phyloP scores from a whole-genome alignment of 1,140 invertebrate genomes.

The Drosophila tropicalis region DNA sequence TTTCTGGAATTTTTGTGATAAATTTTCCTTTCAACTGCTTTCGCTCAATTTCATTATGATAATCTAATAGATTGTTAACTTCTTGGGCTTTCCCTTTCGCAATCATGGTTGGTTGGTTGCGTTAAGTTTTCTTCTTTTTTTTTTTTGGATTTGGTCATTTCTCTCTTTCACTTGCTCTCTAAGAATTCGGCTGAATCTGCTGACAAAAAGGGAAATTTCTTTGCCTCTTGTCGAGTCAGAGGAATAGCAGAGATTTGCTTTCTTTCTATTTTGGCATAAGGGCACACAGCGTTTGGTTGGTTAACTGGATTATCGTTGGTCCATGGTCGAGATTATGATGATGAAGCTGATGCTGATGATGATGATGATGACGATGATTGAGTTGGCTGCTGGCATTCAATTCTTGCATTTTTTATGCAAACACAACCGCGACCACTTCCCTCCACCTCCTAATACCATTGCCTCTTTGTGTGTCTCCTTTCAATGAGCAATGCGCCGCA shows the following conservation, averaged over 20 bases:
- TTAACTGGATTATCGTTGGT: conserved; percentile 64
- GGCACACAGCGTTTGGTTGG: conserved; percentile 43
- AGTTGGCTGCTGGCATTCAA: conserved; percentile 5
- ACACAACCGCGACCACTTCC: not conserved
- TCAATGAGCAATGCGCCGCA: conserved; percentile 62
- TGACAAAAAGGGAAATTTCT: conserved; percentile 38
- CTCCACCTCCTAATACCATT: not conserved
- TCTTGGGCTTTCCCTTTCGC: not conserved
- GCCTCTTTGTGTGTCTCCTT: conserved; percentile 32
- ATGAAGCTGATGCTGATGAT: not conserved
- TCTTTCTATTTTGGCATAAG: conserved; percentile 42
- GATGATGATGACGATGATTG: not conserved
- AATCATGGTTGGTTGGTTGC: not conserved
- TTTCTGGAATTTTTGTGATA: no score
- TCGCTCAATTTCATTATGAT: not conserved
- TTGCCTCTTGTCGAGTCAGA: not conserved
- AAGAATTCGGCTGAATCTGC: conserved; percentile 60
- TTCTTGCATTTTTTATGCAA: conserved; percentile 20
- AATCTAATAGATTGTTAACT: not conserved
- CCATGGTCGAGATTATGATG: not conserved
- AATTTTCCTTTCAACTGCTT: no score
- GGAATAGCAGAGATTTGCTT: not conserved
- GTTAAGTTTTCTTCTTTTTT: no score
- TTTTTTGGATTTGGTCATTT: conserved; percentile 12
- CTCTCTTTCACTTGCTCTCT: conserved; percentile 22